Evolutionary conservation across 2,797 vertebrate species (phyloP).

Genomic region (Fistularia tabacaria): DNA sequence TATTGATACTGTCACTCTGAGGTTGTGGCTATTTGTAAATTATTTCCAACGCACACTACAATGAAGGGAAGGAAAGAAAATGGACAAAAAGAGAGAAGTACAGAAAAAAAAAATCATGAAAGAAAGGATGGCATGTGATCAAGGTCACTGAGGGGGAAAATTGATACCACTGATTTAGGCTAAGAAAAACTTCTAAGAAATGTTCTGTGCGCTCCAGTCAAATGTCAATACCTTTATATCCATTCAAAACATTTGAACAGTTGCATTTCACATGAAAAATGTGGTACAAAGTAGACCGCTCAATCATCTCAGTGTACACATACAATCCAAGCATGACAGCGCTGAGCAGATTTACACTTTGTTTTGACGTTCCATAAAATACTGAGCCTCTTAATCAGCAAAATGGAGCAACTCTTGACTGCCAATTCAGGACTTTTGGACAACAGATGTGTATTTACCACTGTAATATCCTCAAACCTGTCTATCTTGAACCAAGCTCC

Average conservation of each 20-base stretch:
- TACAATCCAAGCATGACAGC: constrained; percentile 44
- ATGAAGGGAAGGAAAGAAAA: constrained; percentile 1
- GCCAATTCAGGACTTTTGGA: constrained; percentile 59
- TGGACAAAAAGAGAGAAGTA: not conserved
- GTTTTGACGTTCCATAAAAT: constrained; percentile 62
- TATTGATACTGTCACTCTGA: constrained; percentile 20
- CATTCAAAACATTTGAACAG: constrained; percentile 39
- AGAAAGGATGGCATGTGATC: constrained; percentile 9
- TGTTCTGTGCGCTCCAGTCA: constrained; percentile 17
- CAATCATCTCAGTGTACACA: constrained; percentile 64
- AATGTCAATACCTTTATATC: constrained; percentile 31
- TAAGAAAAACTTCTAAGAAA: constrained; percentile 24
- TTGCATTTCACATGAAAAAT: constrained; percentile 61
- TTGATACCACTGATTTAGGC: constrained; percentile 10
- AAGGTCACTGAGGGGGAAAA: constrained; percentile 17
- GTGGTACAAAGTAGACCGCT: constrained; percentile 53
- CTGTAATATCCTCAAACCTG: constrained; percentile 53
- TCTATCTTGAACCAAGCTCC: constrained; percentile 29
- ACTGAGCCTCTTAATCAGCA: constrained; percentile 68
- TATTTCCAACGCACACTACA: too few species aligned
- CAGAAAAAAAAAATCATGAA: not conserved
- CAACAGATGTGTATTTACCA: constrained; percentile 56
- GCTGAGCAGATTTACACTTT: constrained; percentile 59
- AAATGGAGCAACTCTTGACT: constrained; percentile 50
- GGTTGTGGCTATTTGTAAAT: constrained; percentile 13